Evolutionary conservation across 2,888 invertebrate genomes (phyloP), one percentile per base, ranked within the genome.

Genomic region (Andrena bucephala): DNA sequence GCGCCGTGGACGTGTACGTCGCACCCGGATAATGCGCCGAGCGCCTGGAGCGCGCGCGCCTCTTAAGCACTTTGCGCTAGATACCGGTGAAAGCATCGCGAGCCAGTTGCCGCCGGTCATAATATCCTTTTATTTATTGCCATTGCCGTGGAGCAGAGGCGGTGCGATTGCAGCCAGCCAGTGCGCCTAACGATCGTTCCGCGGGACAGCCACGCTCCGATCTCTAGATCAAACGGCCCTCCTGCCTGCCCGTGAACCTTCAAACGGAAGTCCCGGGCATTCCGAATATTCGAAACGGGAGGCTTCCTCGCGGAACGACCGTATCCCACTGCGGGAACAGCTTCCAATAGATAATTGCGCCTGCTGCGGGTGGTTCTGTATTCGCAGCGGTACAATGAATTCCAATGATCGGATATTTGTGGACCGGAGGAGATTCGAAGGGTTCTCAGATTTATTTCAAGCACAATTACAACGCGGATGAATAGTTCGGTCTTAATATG

Each of bases 31-130:
- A 78, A 78, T 78, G 65, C 60, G 68, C 54, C 42, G 42, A 42
- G 78, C 52, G 78, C 52, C 65, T 57, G 74, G 52, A 63, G 66
- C 50, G 24, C 20, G 29, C 20, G 82, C 20, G 27, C 76, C 57
- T 77, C 81, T 60, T 73, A 63, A 82, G 67, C 50, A 73, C 60
- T 71, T 67, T 65, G 74, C 66, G 69, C 69, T 54, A 68, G 66
- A 77, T 76, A 79, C 73, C 67, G 69, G 83, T 83, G 83, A 83
- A 83, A 83, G 83, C 83, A 77, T 68, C 60, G 67, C 73, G 36
- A 71, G 62, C 68, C 68, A 71, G 73, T 80, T 52, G 74, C 76
- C 70, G 76, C 54, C 66, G 68, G 62, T 54, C 74, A 50, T 75
- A 83, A 83, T 83, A 71, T 74, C 78, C 50, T 69, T 77, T 78